Conservation (phyloP, 2,797 vertebrate species). For the Myotis daubentonii region DNA sequence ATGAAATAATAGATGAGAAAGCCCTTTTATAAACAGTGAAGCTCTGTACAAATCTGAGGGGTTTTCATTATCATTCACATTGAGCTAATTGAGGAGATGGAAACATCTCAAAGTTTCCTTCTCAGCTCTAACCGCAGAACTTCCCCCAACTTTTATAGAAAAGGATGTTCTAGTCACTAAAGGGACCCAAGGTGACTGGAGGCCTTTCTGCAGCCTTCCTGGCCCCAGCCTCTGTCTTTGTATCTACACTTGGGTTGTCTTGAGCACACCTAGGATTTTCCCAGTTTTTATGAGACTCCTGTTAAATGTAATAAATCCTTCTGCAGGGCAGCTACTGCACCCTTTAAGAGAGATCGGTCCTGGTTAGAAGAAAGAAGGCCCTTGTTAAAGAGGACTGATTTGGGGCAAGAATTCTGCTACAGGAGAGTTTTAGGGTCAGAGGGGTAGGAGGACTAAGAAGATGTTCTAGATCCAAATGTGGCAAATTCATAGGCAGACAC, state of each 20-base stretch:
- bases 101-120: not conserved
- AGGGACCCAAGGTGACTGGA: not conserved
- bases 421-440: not conserved
- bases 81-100: not conserved
- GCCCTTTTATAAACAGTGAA: not conserved
- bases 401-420: not conserved
- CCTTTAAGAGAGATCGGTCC: not conserved
- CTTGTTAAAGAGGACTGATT: not conserved
- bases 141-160: not conserved
- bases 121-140: not conserved
- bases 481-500: not conserved
- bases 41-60: not conserved
- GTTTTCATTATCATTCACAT: not conserved
- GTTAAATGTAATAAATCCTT: conserved; percentile 7
- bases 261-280: not conserved
- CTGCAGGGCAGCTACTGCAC: not conserved
- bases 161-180: not conserved
- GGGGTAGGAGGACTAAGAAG: not conserved
- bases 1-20: not conserved
- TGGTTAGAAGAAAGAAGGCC: not conserved
- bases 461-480: not conserved
- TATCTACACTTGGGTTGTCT: not conserved
- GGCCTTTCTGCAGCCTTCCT: not conserved
- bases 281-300: not conserved
- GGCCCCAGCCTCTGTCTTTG: not conserved